A percentile compares a stretch with the other conserved stretches of the same genome.
Conservation (phyloP, 2,888 invertebrate genomes). For the Cryptosula pallasiana region DNA sequence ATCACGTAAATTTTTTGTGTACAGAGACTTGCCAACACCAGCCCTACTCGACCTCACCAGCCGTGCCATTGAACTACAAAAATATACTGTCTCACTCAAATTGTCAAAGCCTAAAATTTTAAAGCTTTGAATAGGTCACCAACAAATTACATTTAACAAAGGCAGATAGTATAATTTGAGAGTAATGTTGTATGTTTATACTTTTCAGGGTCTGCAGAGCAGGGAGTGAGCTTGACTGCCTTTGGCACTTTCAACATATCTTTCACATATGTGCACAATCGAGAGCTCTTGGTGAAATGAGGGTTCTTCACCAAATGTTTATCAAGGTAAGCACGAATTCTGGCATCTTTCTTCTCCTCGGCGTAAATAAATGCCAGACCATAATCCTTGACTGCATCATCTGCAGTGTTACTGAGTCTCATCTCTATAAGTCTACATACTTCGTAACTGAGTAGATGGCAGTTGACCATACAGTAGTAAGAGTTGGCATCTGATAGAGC, state of each 20-base stretch:
- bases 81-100: too few species aligned
- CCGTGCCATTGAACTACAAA: background rate
- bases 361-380: slow-evolving; percentile 19
- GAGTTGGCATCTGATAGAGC: slow-evolving; percentile 11
- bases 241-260: background rate
- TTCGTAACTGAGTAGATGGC: slow-evolving; percentile 38
- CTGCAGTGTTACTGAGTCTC: slow-evolving; percentile 19
- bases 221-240: background rate
- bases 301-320: slow-evolving; percentile 20
- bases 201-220: background rate
- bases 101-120: too few species aligned
- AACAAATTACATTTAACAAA: too few species aligned
- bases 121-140: too few species aligned
- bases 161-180: too few species aligned
- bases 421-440: slow-evolving; percentile 28
- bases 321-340: slow-evolving; percentile 20
- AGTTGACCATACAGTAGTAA: slow-evolving; percentile 37
- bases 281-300: background rate
- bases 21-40: slow-evolving; percentile 17
- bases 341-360: slow-evolving; percentile 13
- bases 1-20: background rate
- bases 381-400: slow-evolving; percentile 21
- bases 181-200: too few species aligned
- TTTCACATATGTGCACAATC: background rate
- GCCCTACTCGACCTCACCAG: slow-evolving; percentile 1